Percentiles rank a stretch among this genome's conserved stretches.
phyloP scores from a whole-genome alignment of 2,113 vertebrate species.

The Ictalurus punctatus region DNA sequence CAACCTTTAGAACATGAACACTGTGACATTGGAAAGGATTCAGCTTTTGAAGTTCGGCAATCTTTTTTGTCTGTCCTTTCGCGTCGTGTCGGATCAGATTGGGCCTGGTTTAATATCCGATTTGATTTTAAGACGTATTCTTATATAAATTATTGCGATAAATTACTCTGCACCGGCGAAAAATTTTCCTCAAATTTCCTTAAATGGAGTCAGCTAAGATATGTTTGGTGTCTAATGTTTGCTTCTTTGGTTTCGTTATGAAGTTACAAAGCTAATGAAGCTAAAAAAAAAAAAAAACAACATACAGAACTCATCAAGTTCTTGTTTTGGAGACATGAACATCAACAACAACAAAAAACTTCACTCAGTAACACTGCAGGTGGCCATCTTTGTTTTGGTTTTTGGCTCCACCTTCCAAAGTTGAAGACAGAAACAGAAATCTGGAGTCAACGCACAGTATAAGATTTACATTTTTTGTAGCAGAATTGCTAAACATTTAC shows the following conservation, averaged over 20 bases:
- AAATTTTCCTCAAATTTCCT: not conserved
- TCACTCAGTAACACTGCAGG: not conserved
- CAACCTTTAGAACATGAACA: conserved; percentile 30
- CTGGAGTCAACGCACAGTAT: not conserved
- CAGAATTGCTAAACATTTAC: not conserved
- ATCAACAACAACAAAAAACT: not conserved
- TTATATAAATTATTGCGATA: not conserved
- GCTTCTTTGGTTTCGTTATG: not conserved
- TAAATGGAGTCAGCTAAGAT: not conserved
- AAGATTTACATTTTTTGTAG: not conserved
- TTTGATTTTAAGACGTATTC: not conserved
- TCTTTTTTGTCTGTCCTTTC: not conserved
- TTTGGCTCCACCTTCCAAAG: not conserved
- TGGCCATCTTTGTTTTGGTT: not conserved
- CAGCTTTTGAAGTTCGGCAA: not conserved
- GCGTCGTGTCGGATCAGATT: not conserved
- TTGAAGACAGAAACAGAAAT: not conserved
- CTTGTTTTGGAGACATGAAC: not conserved
- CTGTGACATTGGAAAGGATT: conserved; percentile 18
- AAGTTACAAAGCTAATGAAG: not conserved
- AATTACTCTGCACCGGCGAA: not conserved
- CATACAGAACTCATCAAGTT: not conserved
- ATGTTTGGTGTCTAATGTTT: not conserved
- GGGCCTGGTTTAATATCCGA: not conserved
- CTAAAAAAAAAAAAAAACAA: not conserved